phyloP scores from a whole-genome alignment of 2,888 invertebrate genomes.

The Ptilodon capucinus region DNA sequence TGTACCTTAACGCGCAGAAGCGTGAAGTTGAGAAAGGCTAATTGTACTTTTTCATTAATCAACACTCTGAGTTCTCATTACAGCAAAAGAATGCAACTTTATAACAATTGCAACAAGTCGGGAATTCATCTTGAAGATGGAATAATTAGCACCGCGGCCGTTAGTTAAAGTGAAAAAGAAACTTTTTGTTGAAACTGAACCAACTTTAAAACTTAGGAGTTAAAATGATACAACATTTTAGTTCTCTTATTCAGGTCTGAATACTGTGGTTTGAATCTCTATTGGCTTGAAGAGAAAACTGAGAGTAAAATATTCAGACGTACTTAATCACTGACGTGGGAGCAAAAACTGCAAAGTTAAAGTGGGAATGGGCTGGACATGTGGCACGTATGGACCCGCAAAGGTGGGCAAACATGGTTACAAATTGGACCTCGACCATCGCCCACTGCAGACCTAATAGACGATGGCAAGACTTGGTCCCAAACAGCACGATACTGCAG shows the following conservation, averaged over 20 bases:
- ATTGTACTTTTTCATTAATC: slow-evolving; percentile 31
- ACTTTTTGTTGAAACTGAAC: slow-evolving; percentile 24
- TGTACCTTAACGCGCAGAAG: slow-evolving; percentile 2
- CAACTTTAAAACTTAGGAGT: neutral
- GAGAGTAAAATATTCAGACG: too few relatives aligned
- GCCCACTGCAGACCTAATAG: too few relatives aligned
- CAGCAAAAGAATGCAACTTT: slow-evolving; percentile 27
- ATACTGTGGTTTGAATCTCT: neutral
- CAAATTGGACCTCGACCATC: too few relatives aligned
- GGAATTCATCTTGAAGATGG: slow-evolving; percentile 32
- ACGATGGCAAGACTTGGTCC: too few relatives aligned
- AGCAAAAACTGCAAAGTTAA: too few relatives aligned
- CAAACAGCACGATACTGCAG: too few relatives aligned
- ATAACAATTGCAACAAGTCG: slow-evolving; percentile 27
- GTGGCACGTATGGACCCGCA: too few relatives aligned
- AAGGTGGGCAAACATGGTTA: too few relatives aligned
- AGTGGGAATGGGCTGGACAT: too few relatives aligned
- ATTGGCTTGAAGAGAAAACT: neutral
- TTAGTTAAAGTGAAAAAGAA: slow-evolving; percentile 35
- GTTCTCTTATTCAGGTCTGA: neutral
- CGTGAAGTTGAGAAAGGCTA: slow-evolving; percentile 24
- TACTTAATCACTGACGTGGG: too few relatives aligned
- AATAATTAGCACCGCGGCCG: slow-evolving; percentile 33
- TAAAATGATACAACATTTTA: neutral
- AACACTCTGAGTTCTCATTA: slow-evolving; percentile 23